Base-by-base conservation (phyloP, 2,888 invertebrate species). In the Apamea epomidion region DNA sequence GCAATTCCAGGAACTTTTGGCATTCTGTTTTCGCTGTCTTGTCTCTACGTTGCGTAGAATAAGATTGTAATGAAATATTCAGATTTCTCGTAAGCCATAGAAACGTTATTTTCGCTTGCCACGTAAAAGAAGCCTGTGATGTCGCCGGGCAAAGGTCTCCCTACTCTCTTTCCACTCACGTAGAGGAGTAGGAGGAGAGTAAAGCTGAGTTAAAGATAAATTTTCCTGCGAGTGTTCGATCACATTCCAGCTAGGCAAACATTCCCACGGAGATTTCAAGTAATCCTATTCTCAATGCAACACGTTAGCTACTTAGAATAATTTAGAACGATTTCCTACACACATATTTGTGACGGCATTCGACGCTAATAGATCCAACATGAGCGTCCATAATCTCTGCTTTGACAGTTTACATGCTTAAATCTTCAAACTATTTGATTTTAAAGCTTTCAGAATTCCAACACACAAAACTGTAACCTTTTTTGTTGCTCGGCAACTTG, bases 401-500 rank as follows among this genome's bases (percentile, higher is more conserved):
- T 80, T 82, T 87, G 83, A 85, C 79, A 90, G 70, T 78, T 81
- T 73, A 77, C 78, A 82, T 60, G 70, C 25, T 73, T 54, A 88
- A 74, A 86, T 83, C 76, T 76, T 58, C 16, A 62, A 87, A 74
- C 70, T 82, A 71, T 81, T 74, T 74, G 70, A 80, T 83, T 77
- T 81, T 76, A 77, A 74, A 80, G 51, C 80, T 74, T 82, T 87
- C 82, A 73, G 77, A 90, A 88, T 90, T 85, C 86, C 82, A 76
- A 81, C 82, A 77, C 80, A 92, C 89, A 91, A 83, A 91, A 92
- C 90, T 85, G 90, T 92, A 92, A 91, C 91, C 91, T 93, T 95
- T 94, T 93, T 92, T 92, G 92, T 92, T 87, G 88, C 77, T 89
- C 91, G 92, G 91, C 93, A 91, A 91, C 91, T 92, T 91, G 87